Percentiles rank a stretch among this genome's conserved stretches.
These are phyloP conservation scores for Pseudopipra pipra DNA, from an alignment of 2,113 vertebrate genomes.

Conservation along the genomic window DNA sequence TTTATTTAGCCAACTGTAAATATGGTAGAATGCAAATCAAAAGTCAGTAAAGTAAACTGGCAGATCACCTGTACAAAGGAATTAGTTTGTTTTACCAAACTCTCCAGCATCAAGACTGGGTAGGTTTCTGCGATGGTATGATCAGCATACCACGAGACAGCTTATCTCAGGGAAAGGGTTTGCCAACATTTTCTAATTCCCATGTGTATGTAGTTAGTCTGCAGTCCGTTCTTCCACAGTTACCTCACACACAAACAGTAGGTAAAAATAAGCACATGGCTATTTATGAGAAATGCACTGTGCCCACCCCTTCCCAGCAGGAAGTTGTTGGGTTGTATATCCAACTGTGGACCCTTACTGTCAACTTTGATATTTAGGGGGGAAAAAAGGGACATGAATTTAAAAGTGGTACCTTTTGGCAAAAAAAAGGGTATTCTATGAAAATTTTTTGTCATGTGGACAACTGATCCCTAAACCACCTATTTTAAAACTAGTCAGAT, in stretches of 20 bases:
- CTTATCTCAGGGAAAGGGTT: neutral
- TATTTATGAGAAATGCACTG: neutral
- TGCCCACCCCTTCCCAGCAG: neutral
- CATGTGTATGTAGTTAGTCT: neutral
- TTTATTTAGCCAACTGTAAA: neutral
- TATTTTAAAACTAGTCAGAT: neutral
- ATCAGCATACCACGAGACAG: neutral
- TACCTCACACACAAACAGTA: neutral
- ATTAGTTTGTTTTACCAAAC: neutral
- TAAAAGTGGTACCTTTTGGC: neutral
- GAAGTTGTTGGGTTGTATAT: neutral
- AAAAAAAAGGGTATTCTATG: neutral
- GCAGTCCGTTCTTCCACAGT: neutral
- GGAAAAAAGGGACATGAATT: fast-evolving
- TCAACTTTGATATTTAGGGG: neutral
- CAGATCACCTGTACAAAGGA: neutral
- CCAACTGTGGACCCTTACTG: neutral
- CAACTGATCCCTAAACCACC: neutral
- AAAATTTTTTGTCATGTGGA: neutral
- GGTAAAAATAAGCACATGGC: neutral
- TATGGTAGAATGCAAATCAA: neutral
- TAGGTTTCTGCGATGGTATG: neutral
- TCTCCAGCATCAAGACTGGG: neutral
- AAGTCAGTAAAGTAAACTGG: neutral
- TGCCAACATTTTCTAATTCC: neutral